Evolutionary conservation across 2,888 invertebrate genomes (phyloP).

Genomic region (Tipula helvola): DNA sequence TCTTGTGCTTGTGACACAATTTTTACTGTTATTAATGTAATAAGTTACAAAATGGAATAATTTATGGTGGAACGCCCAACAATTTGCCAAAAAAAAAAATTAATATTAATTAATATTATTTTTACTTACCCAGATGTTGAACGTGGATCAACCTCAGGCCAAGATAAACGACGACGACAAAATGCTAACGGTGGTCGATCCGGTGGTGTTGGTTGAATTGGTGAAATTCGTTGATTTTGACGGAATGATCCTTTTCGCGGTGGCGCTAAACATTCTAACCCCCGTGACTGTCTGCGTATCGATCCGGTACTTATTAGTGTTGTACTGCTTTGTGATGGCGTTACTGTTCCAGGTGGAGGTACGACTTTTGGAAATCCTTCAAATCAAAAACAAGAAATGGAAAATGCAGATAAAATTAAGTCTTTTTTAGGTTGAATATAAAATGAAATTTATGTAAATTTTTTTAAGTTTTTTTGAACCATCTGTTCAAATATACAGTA

Average conservation of each 20-base stretch:
- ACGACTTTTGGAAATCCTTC: conserved; percentile 62
- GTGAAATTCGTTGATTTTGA: conserved; percentile 28
- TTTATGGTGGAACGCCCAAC: neutral
- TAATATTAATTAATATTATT: neutral
- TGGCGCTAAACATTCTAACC: conserved; percentile 51
- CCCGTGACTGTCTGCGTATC: conserved; percentile 41
- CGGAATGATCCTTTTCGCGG: conserved; percentile 46
- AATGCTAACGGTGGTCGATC: conserved; percentile 60
- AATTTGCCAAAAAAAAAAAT: neutral
- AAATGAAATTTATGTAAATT: neutral
- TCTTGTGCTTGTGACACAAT: neutral
- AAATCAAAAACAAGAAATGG: neutral
- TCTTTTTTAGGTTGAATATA: neutral
- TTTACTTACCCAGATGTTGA: conserved; percentile 66
- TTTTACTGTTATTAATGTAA: neutral
- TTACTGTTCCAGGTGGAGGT: conserved; percentile 52
- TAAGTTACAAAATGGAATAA: neutral
- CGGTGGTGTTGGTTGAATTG: conserved; percentile 38
- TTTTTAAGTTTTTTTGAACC: neutral
- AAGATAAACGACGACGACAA: conserved; percentile 63
- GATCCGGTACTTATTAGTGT: conserved; percentile 18
- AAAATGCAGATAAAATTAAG: neutral
- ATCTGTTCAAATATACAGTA: neutral
- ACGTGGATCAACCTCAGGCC: conserved; percentile 77
- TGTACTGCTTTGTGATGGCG: conserved; percentile 25